These are phyloP conservation scores for Pediacus dermestoides DNA, from an alignment of 2,888 invertebrate species.

Conservation along the genomic window DNA sequence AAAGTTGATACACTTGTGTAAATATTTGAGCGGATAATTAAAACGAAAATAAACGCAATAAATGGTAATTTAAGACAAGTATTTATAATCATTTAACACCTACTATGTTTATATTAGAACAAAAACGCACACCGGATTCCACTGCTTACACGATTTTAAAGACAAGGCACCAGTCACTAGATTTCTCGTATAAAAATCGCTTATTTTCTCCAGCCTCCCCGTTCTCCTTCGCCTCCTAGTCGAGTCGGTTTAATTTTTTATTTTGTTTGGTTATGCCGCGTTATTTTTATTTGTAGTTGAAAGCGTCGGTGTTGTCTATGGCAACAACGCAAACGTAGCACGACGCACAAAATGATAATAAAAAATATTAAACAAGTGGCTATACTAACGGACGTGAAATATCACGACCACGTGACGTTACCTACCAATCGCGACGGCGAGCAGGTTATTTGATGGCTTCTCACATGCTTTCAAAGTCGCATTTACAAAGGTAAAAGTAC, in stretches of 20 bases:
- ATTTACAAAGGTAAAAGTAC: slow-evolving; percentile 17
- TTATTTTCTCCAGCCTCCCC: too few relatives aligned
- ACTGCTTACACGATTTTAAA: too few relatives aligned
- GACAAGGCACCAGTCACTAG: too few relatives aligned
- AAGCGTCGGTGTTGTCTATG: slow-evolving; percentile 27
- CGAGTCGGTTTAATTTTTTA: background rate
- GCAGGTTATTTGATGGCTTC: slow-evolving; percentile 23
- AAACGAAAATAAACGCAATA: too few relatives aligned
- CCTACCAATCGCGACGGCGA: slow-evolving; percentile 27
- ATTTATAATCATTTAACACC: too few relatives aligned
- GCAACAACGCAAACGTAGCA: slow-evolving; percentile 28
- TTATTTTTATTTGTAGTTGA: slow-evolving; percentile 21
- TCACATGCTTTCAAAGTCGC: slow-evolving; percentile 24
- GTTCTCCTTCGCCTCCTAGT: slow-evolving; percentile 6
- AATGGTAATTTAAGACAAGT: too few relatives aligned
- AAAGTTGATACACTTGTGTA: too few relatives aligned
- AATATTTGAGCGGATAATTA: too few relatives aligned
- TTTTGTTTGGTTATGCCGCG: slow-evolving; percentile 2
- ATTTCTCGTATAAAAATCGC: too few relatives aligned
- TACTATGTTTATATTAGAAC: too few relatives aligned
- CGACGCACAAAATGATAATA: too few relatives aligned
- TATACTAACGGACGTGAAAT: slow-evolving; percentile 28
- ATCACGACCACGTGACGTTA: slow-evolving; percentile 32
- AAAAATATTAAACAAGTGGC: slow-evolving; percentile 32
- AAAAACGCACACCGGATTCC: too few relatives aligned